Evolutionary conservation across 64 coral and sea anemone species (phyloP), one percentile per base, ranked within the genome.

Genomic region (Pocillopora damicornis): DNA sequence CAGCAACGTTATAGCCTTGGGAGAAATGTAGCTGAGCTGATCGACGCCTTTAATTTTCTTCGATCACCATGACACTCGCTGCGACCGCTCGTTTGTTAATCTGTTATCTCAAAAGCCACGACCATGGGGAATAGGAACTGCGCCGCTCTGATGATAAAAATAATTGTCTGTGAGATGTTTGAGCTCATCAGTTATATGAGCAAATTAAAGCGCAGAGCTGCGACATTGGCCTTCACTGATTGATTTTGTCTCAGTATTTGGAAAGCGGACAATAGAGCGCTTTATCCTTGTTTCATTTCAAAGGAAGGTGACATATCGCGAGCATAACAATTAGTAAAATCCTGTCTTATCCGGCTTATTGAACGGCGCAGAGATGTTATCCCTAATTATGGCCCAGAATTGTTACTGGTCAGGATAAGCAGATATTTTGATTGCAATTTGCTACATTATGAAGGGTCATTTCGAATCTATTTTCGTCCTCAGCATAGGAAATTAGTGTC

Each of bases 401-500:
- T 57, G 5, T 71, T 58, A 72, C 81, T 85, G 64, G 81, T 51
- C 72, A 72, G 34, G 68, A 85, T 68, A 13, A 72, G 12, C 0
- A 25, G 64, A 37, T 85, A 72, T 85, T 85, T 72, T 58, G 18
- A 58, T 72, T 25, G 64, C 68, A 85, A 85, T 85, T 73, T 22
- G 37, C 57, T 13, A 30, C 30, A 30, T 30, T 30, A 30, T 30
- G 30, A 30, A 30, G 20, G 17, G 58, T 85, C 72, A 73, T 23
- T 12, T 38, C 18, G 65, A 66, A 36, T 85, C 72, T 72, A 72
- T 85, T 85, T 85, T 13, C 38, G 38, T 65, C 3, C 11, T 37
- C 11, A 85, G 22, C 80, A 11, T 63, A 85, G 81, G 81, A 85
- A 85, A 85, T 85, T 58, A 85, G 69, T 72, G 22, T 66, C 42